Evolutionary conservation across 2,888 invertebrate species (phyloP).

Genomic region (Notodonta ziczac): DNA sequence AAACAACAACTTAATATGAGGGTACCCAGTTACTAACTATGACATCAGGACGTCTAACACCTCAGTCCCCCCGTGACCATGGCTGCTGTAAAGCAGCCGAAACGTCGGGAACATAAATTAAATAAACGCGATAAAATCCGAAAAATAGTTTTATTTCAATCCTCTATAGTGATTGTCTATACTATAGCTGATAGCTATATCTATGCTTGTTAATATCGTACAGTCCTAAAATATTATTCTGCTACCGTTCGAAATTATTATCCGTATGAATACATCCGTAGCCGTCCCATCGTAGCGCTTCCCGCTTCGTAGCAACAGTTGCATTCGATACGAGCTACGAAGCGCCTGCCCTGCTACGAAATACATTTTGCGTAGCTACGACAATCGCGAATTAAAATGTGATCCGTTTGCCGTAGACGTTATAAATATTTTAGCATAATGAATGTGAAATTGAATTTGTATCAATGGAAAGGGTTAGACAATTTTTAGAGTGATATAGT

Average conservation of each 20-base stretch:
- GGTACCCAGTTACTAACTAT: too few relatives aligned
- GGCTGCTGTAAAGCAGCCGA: too few relatives aligned
- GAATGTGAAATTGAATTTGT: slow-evolving; percentile 18
- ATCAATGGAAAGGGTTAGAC: slow-evolving; percentile 17
- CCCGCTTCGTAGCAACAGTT: slow-evolving; percentile 74
- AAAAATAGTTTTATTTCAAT: too few relatives aligned
- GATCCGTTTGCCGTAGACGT: slow-evolving; percentile 20
- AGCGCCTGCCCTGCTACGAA: slow-evolving; percentile 57
- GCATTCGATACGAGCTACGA: slow-evolving; percentile 64
- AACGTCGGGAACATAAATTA: too few relatives aligned
- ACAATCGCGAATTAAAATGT: slow-evolving; percentile 36
- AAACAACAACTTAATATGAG: too few relatives aligned
- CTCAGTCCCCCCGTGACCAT: too few relatives aligned
- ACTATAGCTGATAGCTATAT: background rate
- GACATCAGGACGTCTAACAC: too few relatives aligned
- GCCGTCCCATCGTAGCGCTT: slow-evolving; percentile 37
- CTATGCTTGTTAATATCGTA: background rate
- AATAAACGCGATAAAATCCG: too few relatives aligned
- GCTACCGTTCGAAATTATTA: slow-evolving; percentile 6
- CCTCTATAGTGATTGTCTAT: too few relatives aligned
- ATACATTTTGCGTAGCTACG: slow-evolving; percentile 22
- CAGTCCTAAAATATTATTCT: slow-evolving; percentile 3
- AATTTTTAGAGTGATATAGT: slow-evolving; percentile 26
- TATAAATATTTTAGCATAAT: slow-evolving; percentile 9
- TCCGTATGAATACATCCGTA: slow-evolving; percentile 27